These are phyloP conservation scores for Polypterus senegalus DNA, from an alignment of 2,113 vertebrate genomes.

Conservation along the genomic window DNA sequence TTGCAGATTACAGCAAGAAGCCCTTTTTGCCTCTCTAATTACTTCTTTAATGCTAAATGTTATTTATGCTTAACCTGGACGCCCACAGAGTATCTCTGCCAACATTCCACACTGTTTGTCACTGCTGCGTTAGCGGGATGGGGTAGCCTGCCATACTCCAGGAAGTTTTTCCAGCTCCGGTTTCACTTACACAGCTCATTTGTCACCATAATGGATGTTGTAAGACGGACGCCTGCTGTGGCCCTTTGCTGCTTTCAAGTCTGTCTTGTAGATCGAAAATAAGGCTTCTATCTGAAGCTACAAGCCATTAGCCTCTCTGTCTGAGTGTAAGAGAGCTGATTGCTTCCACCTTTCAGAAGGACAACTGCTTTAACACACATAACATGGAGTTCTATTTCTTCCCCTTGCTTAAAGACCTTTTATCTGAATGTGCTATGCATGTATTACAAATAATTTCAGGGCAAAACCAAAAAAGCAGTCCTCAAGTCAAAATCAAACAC, in stretches of 20 bases:
- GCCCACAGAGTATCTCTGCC: slow-evolving; percentile 16
- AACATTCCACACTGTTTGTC: slow-evolving; percentile 24
- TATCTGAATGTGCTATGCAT: no score
- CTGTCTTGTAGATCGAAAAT: slow-evolving; percentile 20
- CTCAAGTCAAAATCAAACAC: no score
- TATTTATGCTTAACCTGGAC: slow-evolving; percentile 26
- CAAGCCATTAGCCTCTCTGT: slow-evolving; percentile 14
- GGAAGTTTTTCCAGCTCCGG: slow-evolving; percentile 18
- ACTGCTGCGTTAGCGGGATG: slow-evolving; percentile 20
- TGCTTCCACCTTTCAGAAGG: neutral
- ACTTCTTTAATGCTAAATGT: slow-evolving; percentile 23
- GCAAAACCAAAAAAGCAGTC: no score
- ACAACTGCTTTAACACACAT: no score
- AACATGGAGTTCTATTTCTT: no score
- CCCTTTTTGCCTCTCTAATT: slow-evolving; percentile 21
- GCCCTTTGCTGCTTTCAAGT: slow-evolving; percentile 13
- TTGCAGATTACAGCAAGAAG: neutral
- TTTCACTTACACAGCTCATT: slow-evolving; percentile 29
- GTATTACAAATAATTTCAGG: no score
- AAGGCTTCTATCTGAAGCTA: slow-evolving; percentile 1
- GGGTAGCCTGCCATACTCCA: slow-evolving; percentile 17
- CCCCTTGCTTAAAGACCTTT: no score
- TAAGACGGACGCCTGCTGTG: slow-evolving; percentile 7
- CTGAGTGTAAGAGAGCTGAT: neutral
- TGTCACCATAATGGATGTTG: slow-evolving; percentile 30